Evolutionary conservation across 2,888 invertebrate species (phyloP).

Genomic region (Caenorhabditis imperialis): DNA sequence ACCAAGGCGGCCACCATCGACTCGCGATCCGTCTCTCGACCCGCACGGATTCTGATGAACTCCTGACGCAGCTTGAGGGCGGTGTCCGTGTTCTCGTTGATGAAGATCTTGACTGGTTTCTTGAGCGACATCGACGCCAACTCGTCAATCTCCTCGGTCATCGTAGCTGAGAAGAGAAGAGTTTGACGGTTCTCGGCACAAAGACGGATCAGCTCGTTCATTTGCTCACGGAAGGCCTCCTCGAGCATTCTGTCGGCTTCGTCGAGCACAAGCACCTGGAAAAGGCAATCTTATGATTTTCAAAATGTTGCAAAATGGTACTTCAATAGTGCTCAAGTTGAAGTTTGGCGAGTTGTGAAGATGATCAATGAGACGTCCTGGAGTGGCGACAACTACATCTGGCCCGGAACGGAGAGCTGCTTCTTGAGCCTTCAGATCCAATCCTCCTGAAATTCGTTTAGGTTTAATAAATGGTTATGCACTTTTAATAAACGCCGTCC

Average conservation of each 20-base stretch:
- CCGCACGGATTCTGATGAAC: slow-evolving; percentile 84
- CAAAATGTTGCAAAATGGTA: slow-evolving; percentile 3
- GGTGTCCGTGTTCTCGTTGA: slow-evolving; percentile 95
- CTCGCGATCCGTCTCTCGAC: slow-evolving; percentile 89
- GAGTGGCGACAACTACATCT: slow-evolving; percentile 97
- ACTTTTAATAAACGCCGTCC: not conserved
- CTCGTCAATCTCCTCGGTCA: slow-evolving; percentile 96
- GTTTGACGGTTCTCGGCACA: slow-evolving; percentile 93
- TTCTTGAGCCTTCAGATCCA: slow-evolving; percentile 81
- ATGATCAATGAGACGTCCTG: slow-evolving; percentile 97
- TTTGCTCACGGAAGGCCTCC: slow-evolving; percentile 97
- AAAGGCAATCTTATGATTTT: slow-evolving; percentile 80
- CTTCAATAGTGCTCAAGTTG: slow-evolving; percentile 88
- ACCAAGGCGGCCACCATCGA: slow-evolving; percentile 82
- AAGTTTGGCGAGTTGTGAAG: slow-evolving; percentile 95
- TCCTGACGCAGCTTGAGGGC: slow-evolving; percentile 93
- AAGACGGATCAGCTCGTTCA: slow-evolving; percentile 96
- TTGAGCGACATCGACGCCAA: slow-evolving; percentile 92
- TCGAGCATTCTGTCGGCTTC: slow-evolving; percentile 93
- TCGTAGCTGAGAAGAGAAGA: slow-evolving; percentile 97
- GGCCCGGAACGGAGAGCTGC: slow-evolving; percentile 86
- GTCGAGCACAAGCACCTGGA: slow-evolving; percentile 83
- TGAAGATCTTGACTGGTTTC: slow-evolving; percentile 93
- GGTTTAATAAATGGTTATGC: not conserved
- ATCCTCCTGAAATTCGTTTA: slow-evolving; percentile 80